Percentiles rank a stretch among this genome's conserved stretches.
These are phyloP conservation scores for Sphecodes monilicornis DNA, from an alignment of 2,888 invertebrate genomes.

Conservation along the genomic window DNA sequence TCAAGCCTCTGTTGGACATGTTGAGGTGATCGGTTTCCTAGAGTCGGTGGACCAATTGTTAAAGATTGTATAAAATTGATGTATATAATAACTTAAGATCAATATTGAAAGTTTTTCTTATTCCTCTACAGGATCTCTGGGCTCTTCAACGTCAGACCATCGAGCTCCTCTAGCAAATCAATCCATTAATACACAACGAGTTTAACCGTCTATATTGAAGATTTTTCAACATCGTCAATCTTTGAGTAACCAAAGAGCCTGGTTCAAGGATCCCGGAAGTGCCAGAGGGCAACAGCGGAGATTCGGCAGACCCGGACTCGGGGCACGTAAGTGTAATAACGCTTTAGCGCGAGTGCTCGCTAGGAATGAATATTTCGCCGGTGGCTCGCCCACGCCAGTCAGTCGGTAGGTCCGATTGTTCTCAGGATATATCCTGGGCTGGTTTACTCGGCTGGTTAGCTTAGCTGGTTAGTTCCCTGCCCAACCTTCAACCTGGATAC, in stretches of 20 bases:
- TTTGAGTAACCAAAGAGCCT: not conserved
- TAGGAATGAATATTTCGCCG: slow-evolving; percentile 79
- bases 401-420: slow-evolving; percentile 82
- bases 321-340: slow-evolving; percentile 69
- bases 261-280: slow-evolving; percentile 6
- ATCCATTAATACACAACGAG: not conserved
- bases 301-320: slow-evolving; percentile 52
- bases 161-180: not conserved
- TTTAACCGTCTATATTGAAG: not conserved
- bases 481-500: slow-evolving; percentile 83
- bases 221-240: not conserved
- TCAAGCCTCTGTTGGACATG: too few species aligned
- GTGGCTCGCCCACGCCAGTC: slow-evolving; percentile 79
- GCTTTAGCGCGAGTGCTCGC: slow-evolving; percentile 71
- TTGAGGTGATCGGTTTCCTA: too few species aligned
- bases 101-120: too few species aligned
- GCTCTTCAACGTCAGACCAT: not conserved
- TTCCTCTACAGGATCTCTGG: too few species aligned
- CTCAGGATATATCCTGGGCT: slow-evolving; percentile 79
- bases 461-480: slow-evolving; percentile 76
- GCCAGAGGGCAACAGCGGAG: slow-evolving; percentile 4
- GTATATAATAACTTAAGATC: too few species aligned
- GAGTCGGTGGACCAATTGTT: too few species aligned
- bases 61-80: too few species aligned
- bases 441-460: slow-evolving; percentile 75